Percentiles rank a stretch among this genome's conserved stretches.
phyloP scores from a whole-genome alignment of 2,113 vertebrate species.

The Chaetorhynchus papuensis region DNA sequence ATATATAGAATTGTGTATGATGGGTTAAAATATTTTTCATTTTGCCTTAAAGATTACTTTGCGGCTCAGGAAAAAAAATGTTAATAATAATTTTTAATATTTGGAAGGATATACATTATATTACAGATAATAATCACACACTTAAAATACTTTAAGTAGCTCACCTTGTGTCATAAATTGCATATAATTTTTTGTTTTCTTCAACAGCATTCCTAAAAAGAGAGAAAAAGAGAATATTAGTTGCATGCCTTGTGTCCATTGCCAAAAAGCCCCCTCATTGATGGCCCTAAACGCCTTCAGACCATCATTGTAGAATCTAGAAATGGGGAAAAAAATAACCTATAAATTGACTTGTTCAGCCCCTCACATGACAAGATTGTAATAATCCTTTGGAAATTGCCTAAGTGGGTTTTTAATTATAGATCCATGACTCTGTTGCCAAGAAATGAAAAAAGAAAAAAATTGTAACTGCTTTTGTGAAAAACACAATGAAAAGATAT shows the following conservation, averaged over 20 bases:
- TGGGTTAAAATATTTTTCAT: background rate
- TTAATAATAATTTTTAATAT: background rate
- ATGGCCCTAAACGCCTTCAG: background rate
- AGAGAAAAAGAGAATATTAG: conserved; percentile 47
- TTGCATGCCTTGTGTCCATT: background rate
- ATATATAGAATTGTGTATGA: background rate
- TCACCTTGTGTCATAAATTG: conserved; percentile 93
- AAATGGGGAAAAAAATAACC: background rate
- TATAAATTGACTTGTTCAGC: conserved; percentile 23
- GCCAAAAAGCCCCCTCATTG: background rate
- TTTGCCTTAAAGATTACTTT: background rate
- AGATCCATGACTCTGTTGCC: conserved; percentile 14
- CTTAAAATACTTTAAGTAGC: background rate
- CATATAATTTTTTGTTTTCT: conserved; percentile 90
- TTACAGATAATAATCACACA: background rate
- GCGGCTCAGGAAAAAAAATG: background rate
- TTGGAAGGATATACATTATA: background rate
- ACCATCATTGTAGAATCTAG: background rate
- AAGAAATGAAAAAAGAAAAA: conserved; percentile 31
- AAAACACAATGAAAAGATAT: background rate
- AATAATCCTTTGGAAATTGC: conserved; percentile 21
- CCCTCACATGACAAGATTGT: conserved; percentile 6
- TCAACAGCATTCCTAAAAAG: conserved; percentile 89
- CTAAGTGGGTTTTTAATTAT: conserved; percentile 47
- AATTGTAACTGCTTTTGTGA: conserved; percentile 6